Conservation (phyloP, 2,113 vertebrate species). For the Corynorhinus townsendii region DNA sequence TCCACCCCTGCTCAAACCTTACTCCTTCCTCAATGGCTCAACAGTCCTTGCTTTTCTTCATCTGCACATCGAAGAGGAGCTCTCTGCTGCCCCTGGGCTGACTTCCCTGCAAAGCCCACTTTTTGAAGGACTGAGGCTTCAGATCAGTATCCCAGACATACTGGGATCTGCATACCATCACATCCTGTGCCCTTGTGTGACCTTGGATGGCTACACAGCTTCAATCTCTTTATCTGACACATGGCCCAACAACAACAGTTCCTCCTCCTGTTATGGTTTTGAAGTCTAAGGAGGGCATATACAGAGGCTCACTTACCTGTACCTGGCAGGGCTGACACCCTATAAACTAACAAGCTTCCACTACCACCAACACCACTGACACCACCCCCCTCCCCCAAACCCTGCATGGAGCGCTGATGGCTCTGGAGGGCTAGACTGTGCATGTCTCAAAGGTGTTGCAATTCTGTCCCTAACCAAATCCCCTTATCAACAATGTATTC, state of each 20-base stretch:
- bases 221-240: not conserved
- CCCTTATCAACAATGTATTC: rapidly evolving
- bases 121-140: not conserved
- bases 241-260: not conserved
- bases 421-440: rapidly evolving
- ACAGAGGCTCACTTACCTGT: not conserved
- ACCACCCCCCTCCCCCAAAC: rapidly evolving
- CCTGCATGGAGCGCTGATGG: too few species aligned
- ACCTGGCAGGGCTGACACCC: not conserved
- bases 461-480: not conserved
- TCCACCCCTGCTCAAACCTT: not conserved
- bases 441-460: not conserved
- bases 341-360: not conserved
- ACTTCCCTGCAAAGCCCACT: not conserved
- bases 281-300: not conserved
- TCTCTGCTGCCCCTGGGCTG: rapidly evolving
- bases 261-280: rapidly evolving
- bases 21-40: too few species aligned
- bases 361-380: rapidly evolving
- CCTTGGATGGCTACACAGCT: not conserved
- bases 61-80: not conserved
- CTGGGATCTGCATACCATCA: not conserved
- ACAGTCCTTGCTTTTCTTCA: not conserved
- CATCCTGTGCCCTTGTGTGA: not conserved
- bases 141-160: not conserved